Evolutionary conservation across 2,113 vertebrate species (phyloP).

Genomic region (Rallus limicola): DNA sequence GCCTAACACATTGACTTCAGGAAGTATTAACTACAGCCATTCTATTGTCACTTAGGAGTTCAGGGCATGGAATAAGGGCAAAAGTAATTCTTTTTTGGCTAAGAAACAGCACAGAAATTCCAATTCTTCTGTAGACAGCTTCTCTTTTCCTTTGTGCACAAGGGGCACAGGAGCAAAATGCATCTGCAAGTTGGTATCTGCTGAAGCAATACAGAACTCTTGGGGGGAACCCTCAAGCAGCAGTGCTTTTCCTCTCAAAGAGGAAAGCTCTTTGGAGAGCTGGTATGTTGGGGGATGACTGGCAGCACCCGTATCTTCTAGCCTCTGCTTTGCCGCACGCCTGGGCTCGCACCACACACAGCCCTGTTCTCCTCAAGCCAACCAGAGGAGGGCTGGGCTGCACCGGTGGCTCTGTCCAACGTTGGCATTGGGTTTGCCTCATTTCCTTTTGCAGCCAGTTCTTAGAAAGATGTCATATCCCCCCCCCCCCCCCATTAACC

Average conservation of each 20-base stretch:
- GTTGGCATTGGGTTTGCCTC: not conserved
- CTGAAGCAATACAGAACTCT: not conserved
- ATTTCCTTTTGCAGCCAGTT: not conserved
- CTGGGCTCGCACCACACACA: not conserved
- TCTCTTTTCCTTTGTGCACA: not conserved
- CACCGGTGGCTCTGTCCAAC: not conserved
- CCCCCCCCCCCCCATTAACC: not conserved
- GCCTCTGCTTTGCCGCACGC: not conserved
- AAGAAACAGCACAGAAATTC: not conserved
- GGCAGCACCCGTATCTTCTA: not conserved
- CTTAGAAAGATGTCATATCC: not conserved
- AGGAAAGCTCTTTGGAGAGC: not conserved
- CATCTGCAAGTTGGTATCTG: not conserved
- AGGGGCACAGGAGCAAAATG: not conserved
- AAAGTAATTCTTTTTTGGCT: not conserved
- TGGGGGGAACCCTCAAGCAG: not conserved
- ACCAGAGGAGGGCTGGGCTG: not conserved
- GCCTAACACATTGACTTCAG: not conserved
- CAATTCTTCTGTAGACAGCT: not conserved
- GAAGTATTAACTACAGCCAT: not conserved
- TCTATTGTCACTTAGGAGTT: not conserved
- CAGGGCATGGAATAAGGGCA: not conserved
- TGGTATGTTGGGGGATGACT: not conserved
- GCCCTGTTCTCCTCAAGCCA: not conserved
- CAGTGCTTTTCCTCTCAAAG: not conserved